Evolutionary conservation across 2,888 invertebrate genomes (phyloP).

Genomic region (Cheilosia scutellata): DNA sequence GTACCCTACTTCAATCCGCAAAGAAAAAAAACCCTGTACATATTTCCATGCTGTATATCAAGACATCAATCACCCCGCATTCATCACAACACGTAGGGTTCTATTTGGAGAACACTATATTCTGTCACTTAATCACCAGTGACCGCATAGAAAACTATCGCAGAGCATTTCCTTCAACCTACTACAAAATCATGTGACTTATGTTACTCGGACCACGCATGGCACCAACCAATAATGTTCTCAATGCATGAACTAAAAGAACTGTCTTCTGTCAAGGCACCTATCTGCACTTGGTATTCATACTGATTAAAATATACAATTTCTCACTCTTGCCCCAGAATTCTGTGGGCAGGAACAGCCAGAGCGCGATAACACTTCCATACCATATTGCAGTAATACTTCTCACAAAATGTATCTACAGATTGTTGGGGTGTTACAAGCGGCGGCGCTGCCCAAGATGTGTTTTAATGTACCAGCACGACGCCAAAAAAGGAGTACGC

Average conservation of each 20-base stretch:
- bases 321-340: constrained; percentile 1
- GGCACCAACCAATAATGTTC: background rate
- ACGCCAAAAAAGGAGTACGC: constrained; percentile 22
- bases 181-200: constrained; percentile 6
- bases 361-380: constrained; percentile 26
- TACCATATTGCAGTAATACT: constrained; percentile 2
- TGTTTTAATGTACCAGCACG: constrained; percentile 1
- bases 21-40: too few relatives aligned
- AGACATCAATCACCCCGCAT: background rate
- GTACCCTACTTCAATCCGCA: too few relatives aligned
- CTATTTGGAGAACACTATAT: constrained; percentile 11
- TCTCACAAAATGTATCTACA: constrained; percentile 1
- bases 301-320: constrained; percentile 30
- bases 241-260: background rate
- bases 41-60: background rate
- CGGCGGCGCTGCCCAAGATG: background rate
- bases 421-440: background rate
- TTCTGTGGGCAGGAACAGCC: constrained; percentile 34
- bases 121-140: background rate
- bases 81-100: background rate
- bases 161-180: constrained; percentile 43
- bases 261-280: background rate
- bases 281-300: background rate
- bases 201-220: constrained; percentile 14
- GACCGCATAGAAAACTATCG: constrained; percentile 8